Percentiles rank a stretch among this genome's conserved stretches.
These are phyloP conservation scores for Falcaria lacertinaria DNA, from an alignment of 2,888 invertebrate genomes.

Conservation along the genomic window DNA sequence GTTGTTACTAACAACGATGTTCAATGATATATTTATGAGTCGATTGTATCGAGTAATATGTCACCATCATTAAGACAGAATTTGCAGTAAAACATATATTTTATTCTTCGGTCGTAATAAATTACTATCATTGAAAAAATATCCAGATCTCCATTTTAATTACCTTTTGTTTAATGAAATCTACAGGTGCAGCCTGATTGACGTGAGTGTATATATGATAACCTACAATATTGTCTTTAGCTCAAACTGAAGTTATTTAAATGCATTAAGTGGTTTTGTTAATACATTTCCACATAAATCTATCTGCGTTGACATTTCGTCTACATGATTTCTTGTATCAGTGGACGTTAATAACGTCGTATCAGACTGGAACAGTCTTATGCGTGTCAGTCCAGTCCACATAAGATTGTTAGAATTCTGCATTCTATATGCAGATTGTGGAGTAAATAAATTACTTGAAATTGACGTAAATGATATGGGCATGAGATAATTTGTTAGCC, in stretches of 20 bases:
- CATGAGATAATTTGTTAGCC: constrained; percentile 21
- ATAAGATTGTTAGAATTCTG: constrained; percentile 14
- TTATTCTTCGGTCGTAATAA: background rate
- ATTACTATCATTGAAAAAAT: background rate
- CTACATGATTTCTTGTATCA: constrained; percentile 39
- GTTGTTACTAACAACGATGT: too few relatives aligned
- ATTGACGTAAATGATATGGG: constrained; percentile 25
- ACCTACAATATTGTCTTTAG: background rate
- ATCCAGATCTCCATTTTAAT: background rate
- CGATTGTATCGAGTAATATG: background rate
- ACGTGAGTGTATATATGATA: background rate
- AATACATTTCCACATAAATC: constrained; percentile 6
- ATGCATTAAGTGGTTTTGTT: background rate
- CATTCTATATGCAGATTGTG: constrained; percentile 7
- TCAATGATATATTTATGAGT: background rate
- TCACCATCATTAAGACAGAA: background rate
- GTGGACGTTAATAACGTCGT: constrained; percentile 31
- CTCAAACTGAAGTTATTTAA: background rate
- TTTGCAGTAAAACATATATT: background rate
- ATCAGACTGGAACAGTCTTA: constrained; percentile 25
- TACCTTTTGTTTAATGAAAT: background rate
- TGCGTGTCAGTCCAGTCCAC: constrained; percentile 24
- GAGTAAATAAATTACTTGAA: constrained; percentile 28
- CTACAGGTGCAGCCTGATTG: background rate
- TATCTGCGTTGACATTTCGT: constrained; percentile 29